Evolutionary conservation across 2,113 vertebrate genomes (phyloP).

Genomic region (pig (Sus scrofa)): DNA sequence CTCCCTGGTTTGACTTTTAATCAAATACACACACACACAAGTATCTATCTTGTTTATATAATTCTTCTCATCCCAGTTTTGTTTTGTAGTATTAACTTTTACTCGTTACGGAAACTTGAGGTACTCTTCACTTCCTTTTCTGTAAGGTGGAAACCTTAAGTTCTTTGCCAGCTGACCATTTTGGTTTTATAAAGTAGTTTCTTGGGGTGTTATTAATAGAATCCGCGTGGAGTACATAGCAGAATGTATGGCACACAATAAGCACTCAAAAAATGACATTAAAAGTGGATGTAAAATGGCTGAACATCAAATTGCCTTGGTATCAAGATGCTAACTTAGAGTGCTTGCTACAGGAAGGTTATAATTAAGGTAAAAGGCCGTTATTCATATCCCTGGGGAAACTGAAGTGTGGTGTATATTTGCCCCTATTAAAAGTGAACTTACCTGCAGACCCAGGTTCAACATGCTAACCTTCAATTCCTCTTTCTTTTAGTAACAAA

Average conservation of each 20-base stretch:
- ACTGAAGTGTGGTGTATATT: constrained; percentile 14
- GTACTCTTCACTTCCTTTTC: constrained; percentile 57
- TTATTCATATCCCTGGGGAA: constrained; percentile 35
- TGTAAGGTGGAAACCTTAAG: constrained; percentile 13
- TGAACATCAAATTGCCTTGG: constrained; percentile 55
- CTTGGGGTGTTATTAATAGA: neutral
- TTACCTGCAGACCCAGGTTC: neutral
- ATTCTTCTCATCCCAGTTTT: constrained; percentile 44
- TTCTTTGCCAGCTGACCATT: neutral
- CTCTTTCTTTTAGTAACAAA: constrained; percentile 26
- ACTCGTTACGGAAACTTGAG: constrained; percentile 40
- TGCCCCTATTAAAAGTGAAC: constrained; percentile 47
- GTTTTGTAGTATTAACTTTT: neutral
- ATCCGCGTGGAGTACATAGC: neutral
- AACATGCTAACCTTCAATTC: neutral
- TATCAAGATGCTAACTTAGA: constrained; percentile 50
- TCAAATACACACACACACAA: neutral
- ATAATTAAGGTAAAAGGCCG: constrained; percentile 48
- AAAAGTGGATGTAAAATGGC: neutral
- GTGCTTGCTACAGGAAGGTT: neutral
- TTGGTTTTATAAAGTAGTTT: constrained; percentile 50
- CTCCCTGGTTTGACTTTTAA: constrained; percentile 54
- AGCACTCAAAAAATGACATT: constrained; percentile 33
- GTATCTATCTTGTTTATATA: neutral
- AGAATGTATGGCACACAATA: neutral